Evolutionary conservation across 2,888 invertebrate species (phyloP).

Genomic region (Trimorus sp.): DNA sequence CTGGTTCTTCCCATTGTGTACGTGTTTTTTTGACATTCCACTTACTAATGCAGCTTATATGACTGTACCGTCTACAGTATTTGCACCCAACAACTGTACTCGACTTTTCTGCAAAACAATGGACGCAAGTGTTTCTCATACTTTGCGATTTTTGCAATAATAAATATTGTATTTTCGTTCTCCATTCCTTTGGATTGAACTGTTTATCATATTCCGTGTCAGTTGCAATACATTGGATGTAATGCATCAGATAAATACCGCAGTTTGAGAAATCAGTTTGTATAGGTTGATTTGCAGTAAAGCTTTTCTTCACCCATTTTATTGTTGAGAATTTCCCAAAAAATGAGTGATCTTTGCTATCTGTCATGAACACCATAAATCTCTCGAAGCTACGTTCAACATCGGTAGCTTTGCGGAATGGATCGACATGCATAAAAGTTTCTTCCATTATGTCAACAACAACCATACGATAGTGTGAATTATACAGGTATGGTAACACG

Average conservation of each 20-base stretch:
- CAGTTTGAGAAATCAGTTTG: not conserved
- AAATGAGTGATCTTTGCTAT: not conserved
- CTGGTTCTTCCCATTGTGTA: not conserved
- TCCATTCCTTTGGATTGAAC: no score
- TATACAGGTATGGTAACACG: not conserved
- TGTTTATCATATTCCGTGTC: no score
- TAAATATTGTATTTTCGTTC: no score
- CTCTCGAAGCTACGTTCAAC: not conserved
- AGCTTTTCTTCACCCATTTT: not conserved
- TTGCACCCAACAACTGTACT: not conserved
- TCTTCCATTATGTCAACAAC: not conserved
- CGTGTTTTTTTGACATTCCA: not conserved
- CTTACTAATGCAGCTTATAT: not conserved
- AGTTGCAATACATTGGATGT: no score
- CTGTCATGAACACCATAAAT: not conserved
- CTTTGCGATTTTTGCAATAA: not conserved
- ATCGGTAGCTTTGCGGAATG: not conserved
- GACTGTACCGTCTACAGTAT: constrained; percentile 10
- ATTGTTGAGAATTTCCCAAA: not conserved
- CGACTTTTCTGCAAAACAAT: not conserved
- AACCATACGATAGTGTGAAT: not conserved
- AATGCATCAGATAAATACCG: not conserved
- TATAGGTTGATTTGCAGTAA: not conserved
- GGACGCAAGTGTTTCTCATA: constrained; percentile 2
- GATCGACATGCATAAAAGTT: not conserved